A percentile compares a stretch with the other conserved stretches of the same genome.
These are phyloP conservation scores for Cossypha polioptera DNA, from an alignment of 2,797 vertebrate genomes.

Conservation along the genomic window DNA sequence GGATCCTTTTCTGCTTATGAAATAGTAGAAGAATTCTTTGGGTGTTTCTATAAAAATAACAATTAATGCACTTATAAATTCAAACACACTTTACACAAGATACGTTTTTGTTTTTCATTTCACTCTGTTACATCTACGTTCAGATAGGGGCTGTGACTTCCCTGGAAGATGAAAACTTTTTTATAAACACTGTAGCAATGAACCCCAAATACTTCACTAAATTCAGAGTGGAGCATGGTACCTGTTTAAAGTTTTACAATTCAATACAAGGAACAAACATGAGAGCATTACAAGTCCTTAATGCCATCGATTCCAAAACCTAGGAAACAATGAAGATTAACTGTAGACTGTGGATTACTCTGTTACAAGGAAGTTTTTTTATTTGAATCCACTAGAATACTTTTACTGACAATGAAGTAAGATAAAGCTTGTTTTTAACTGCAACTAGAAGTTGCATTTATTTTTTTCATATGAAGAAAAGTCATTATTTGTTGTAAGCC, in stretches of 20 bases:
- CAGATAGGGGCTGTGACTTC: background rate
- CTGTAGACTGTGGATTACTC: background rate
- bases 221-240: background rate
- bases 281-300: background rate
- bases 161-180: background rate
- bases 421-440: background rate
- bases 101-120: background rate
- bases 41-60: background rate
- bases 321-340: background rate
- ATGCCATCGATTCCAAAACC: background rate
- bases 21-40: background rate
- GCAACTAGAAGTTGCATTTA: background rate
- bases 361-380: background rate
- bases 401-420: background rate
- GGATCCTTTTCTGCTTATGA: background rate
- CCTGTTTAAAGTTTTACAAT: background rate
- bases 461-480: background rate
- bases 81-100: background rate
- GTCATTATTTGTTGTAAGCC: background rate
- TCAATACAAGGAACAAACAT: background rate
- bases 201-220: background rate
- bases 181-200: background rate
- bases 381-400: background rate
- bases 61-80: background rate
- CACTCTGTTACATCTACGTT: rapidly evolving